phyloP scores from a whole-genome alignment of 2,113 vertebrate species.

The Acanthochromis polyacanthus region DNA sequence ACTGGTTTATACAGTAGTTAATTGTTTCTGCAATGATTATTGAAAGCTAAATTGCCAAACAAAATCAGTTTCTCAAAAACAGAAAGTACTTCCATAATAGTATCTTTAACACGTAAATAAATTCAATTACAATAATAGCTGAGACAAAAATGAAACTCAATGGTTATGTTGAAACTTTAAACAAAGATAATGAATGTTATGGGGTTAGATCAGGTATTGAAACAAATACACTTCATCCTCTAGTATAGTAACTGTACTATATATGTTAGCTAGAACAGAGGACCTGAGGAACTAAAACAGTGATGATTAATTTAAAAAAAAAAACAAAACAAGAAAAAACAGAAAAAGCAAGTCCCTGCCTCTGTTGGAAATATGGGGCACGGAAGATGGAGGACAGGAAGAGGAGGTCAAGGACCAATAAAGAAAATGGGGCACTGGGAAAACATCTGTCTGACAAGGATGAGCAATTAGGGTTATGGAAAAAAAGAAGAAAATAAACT shows the following conservation, averaged over 20 bases:
- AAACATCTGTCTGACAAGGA: constrained; percentile 40
- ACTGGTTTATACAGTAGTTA: too few relatives aligned
- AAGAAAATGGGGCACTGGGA: constrained; percentile 61
- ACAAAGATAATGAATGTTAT: background rate
- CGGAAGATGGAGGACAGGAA: constrained; percentile 36
- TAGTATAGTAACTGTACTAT: background rate
- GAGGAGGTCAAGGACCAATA: constrained; percentile 45
- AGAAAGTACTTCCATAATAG: too few relatives aligned
- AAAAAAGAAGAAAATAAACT: constrained; percentile 12
- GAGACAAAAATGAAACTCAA: rapidly evolving
- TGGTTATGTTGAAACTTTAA: background rate
- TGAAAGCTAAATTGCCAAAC: too few relatives aligned
- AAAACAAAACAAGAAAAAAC: background rate
- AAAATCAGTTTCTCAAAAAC: too few relatives aligned
- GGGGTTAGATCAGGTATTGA: background rate
- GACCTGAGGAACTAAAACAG: constrained; percentile 55
- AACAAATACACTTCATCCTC: background rate
- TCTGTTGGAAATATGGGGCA: constrained; percentile 47
- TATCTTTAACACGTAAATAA: too few relatives aligned
- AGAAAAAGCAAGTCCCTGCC: constrained; percentile 60
- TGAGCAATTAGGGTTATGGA: constrained; percentile 30
- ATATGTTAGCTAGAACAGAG: constrained; percentile 25
- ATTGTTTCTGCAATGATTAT: too few relatives aligned
- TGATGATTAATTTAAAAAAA: constrained; percentile 31
- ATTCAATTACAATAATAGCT: too few relatives aligned